These are phyloP conservation scores for Mormyrus lacerda DNA, from an alignment of 2,113 vertebrate species.

Conservation along the genomic window DNA sequence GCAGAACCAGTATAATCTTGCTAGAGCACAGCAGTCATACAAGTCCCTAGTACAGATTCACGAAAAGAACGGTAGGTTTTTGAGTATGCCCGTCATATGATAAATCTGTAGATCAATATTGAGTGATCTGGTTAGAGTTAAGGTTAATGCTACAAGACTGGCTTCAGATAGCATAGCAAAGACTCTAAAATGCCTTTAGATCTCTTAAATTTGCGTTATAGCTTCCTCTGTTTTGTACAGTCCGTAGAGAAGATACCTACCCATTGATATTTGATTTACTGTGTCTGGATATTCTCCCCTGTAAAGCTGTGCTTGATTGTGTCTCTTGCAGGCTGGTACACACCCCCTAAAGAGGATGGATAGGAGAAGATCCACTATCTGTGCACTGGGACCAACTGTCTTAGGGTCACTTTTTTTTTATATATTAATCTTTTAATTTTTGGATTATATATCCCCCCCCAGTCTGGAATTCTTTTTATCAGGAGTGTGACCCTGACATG, in stretches of 20 bases:
- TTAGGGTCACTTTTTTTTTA: slow-evolving; percentile 27
- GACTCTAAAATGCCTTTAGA: not conserved
- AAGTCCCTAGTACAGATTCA: slow-evolving; percentile 99
- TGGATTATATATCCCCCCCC: not conserved
- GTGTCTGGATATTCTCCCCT: slow-evolving; percentile 33
- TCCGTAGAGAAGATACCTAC: not conserved
- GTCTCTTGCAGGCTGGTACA: slow-evolving; percentile 85
- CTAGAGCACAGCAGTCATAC: slow-evolving; percentile 98
- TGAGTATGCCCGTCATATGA: not conserved
- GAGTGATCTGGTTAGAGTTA: not conserved
- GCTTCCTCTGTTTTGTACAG: not conserved
- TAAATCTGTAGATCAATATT: not conserved
- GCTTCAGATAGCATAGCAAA: not conserved
- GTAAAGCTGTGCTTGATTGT: slow-evolving; percentile 49
- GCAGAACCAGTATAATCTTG: slow-evolving; percentile 98
- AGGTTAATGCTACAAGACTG: not conserved
- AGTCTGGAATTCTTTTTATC: slow-evolving; percentile 11
- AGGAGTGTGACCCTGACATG: slow-evolving; percentile 36
- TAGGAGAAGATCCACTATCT: slow-evolving; percentile 50
- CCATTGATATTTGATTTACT: not conserved
- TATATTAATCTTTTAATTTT: slow-evolving; percentile 17
- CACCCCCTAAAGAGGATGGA: slow-evolving; percentile 97
- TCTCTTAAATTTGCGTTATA: not conserved
- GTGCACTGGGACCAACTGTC: slow-evolving; percentile 51
- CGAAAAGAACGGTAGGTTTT: slow-evolving; percentile 92